Evolutionary conservation across 2,113 vertebrate species (phyloP).

Genomic region (Cavia porcellus): DNA sequence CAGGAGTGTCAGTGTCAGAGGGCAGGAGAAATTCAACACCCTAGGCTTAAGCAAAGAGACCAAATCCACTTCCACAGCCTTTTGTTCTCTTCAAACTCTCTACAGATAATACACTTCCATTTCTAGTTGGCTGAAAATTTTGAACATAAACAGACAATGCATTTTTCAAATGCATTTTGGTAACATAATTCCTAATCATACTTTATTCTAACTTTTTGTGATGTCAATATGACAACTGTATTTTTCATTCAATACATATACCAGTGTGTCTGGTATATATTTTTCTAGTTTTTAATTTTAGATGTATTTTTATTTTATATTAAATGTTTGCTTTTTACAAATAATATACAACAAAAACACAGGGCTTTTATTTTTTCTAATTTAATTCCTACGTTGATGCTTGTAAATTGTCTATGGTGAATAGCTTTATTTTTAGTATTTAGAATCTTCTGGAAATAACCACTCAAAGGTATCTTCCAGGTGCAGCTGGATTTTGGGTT

Average conservation of each 20-base stretch:
- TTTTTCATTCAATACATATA: neutral
- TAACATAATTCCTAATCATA: neutral
- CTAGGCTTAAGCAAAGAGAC: neutral
- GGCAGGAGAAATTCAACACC: too few species aligned
- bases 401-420: too few species aligned
- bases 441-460: too few species aligned
- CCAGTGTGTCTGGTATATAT: neutral
- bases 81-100: neutral
- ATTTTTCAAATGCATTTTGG: neutral
- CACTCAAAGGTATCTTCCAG: too few species aligned
- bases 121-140: neutral
- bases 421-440: too few species aligned
- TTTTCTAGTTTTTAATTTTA: neutral
- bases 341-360: neutral
- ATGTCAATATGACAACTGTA: neutral
- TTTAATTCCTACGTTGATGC: too few species aligned
- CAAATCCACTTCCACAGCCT: neutral
- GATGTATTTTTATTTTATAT: neutral
- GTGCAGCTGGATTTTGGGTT: too few species aligned
- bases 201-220: neutral
- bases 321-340: neutral
- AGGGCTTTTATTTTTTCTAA: neutral
- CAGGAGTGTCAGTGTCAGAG: neutral
- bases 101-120: neutral
- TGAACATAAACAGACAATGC: neutral